These are phyloP conservation scores for Squalus acanthias DNA, from an alignment of 2,797 vertebrate species.

Conservation along the genomic window DNA sequence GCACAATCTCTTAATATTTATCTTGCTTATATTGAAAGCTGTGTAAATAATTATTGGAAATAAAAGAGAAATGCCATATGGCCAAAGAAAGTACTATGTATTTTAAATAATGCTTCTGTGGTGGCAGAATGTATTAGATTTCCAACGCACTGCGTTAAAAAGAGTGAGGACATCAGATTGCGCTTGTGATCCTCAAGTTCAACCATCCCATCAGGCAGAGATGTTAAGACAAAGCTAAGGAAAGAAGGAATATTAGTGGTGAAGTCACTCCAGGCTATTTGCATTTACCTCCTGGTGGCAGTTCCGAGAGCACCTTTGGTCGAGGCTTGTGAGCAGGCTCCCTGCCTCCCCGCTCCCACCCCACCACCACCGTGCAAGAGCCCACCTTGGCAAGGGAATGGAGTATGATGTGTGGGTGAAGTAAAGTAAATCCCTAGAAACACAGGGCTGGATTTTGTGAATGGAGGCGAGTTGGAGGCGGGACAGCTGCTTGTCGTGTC, in stretches of 20 bases:
- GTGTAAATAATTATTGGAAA: neutral
- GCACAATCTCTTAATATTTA: neutral
- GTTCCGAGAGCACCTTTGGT: neutral
- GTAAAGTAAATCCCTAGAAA: neutral
- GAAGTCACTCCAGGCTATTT: neutral
- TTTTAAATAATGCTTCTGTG: neutral
- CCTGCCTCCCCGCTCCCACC: neutral
- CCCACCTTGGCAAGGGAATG: neutral
- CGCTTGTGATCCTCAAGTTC: neutral
- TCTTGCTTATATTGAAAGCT: conserved; percentile 7
- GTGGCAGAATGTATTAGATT: too few relatives aligned
- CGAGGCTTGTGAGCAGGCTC: neutral
- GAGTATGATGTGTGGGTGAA: neutral
- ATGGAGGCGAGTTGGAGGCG: too few relatives aligned
- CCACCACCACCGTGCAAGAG: neutral
- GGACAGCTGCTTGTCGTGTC: too few relatives aligned
- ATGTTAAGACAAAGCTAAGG: neutral
- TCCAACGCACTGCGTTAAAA: neutral
- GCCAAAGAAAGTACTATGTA: neutral
- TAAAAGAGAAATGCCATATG: neutral
- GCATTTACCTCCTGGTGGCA: neutral
- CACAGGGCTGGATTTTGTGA: too few relatives aligned
- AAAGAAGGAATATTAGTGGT: neutral
- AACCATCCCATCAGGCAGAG: neutral
- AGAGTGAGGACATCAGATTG: neutral